Evolutionary conservation across 2,113 vertebrate species (phyloP), one percentile per base, ranked within the genome.

Genomic region (Chrysochloris asiatica): DNA sequence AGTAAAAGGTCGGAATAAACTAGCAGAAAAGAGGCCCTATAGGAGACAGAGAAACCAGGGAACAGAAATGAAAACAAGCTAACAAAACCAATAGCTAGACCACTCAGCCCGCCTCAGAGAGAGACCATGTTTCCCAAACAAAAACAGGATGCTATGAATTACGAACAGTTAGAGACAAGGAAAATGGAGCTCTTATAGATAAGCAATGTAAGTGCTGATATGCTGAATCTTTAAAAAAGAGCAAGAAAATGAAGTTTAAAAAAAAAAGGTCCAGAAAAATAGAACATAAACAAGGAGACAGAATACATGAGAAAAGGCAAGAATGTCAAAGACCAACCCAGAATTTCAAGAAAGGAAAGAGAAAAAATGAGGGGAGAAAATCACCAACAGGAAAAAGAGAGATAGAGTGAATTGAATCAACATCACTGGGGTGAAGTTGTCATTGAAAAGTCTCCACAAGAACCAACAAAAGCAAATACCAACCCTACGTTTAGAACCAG

Each of bases 1-100:
- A 26, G 54, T 12, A 33, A 0, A 12, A 43, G 28, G 30, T 24
- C 16, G 2, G 12, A 65, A 10, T 0, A 8, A 54, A 11, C 8
- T 47, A 28, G 69, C 52, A 54, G 47, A 26, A 45, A 63, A 45
- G 7, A 17, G 36, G 45, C 48, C 22, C n/a, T 2, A 43, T n/a
- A 36, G 38, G 30, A 36, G 12, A n/a, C n/a, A 36, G 71, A 73
- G 8, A 59, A 22, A 36, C 33, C 48, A 16, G 3, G 1, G 33
- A 26, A 43, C n/a, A 21, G 22, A 11, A n/a, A 24, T 6, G 17
- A 17, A 48, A 48, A 4, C 13, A 10, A 19, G 33, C 48, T 33
- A 47, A 6, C 1, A n/a, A 22, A 28, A 2, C 45, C 52, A 71
- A n/a, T n/a, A n/a, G n/a, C 24, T 9, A 17, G 28, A 11, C n/a